These are phyloP conservation scores for Sebastes alutus DNA, from an alignment of 2,797 vertebrate genomes.

Conservation along the genomic window DNA sequence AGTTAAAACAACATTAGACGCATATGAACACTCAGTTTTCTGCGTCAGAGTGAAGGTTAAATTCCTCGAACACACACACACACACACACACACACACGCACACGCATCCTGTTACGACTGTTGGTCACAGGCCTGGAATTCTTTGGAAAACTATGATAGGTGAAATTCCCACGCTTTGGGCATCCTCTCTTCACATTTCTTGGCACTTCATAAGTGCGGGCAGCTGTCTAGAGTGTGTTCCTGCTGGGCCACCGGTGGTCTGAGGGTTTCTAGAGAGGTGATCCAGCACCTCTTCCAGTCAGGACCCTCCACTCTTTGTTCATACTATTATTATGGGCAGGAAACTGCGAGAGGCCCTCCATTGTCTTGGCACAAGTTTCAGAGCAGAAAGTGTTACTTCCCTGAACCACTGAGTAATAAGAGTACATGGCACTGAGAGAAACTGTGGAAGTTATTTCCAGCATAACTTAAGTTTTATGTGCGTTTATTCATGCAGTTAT, in stretches of 20 bases:
- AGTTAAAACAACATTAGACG: not conserved
- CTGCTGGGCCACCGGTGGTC: conserved; percentile 17
- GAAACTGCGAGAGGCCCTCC: conserved; percentile 48
- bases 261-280: conserved; percentile 25
- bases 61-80: conserved; percentile 32
- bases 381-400: conserved; percentile 8
- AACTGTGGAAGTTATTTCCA: not conserved
- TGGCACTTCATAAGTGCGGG: conserved; percentile 29
- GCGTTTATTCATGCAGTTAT: not conserved
- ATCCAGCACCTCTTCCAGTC: conserved; percentile 38
- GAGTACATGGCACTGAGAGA: not conserved
- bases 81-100: conserved; percentile 37
- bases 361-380: conserved; percentile 27
- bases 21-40: not conserved
- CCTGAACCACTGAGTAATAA: conserved; percentile 10
- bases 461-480: not conserved
- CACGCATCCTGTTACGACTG: conserved; percentile 51
- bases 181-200: conserved; percentile 46
- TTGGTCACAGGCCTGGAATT: conserved; percentile 59
- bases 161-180: conserved; percentile 65
- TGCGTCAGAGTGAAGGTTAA: conserved; percentile 33
- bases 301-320: conserved; percentile 26
- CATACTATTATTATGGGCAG: conserved; percentile 55
- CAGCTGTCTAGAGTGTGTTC: conserved; percentile 38
- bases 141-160: conserved; percentile 53